Percentiles rank a stretch among this genome's conserved stretches.
phyloP scores from a whole-genome alignment of 1,140 invertebrate genomes.

The Drusus annulatus region DNA sequence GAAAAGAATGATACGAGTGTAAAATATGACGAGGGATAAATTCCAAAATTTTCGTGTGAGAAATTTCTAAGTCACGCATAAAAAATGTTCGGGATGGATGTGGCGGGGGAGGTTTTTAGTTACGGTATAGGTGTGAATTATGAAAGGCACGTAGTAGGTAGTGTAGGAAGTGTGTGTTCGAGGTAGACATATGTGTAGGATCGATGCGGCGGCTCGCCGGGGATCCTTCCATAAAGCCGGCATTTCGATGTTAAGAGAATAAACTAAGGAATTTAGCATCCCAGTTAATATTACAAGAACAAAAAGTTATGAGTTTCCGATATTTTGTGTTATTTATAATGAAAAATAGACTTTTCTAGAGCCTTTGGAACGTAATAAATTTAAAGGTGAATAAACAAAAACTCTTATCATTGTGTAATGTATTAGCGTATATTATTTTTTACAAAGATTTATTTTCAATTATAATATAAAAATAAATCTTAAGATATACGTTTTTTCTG shows the following conservation, averaged over 20 bases:
- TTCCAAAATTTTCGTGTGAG: slow-evolving; percentile 14
- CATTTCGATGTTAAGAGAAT: too few species aligned
- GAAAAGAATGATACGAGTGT: slow-evolving; percentile 26
- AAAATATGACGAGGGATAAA: slow-evolving; percentile 22
- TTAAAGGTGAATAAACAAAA: too few species aligned
- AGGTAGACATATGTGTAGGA: neutral
- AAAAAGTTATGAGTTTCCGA: neutral
- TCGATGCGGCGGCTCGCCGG: neutral
- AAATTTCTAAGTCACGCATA: slow-evolving; percentile 31
- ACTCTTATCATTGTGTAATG: too few species aligned
- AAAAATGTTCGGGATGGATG: slow-evolving; percentile 22
- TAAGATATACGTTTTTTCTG: too few species aligned
- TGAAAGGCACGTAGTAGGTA: slow-evolving; percentile 16
- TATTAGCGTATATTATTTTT: too few species aligned
- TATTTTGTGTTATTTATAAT: too few species aligned
- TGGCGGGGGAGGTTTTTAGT: neutral
- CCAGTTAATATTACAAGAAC: neutral
- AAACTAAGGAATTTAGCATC: slow-evolving; percentile 27
- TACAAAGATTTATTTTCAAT: too few species aligned
- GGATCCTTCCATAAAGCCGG: too few species aligned
- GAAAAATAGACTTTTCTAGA: too few species aligned
- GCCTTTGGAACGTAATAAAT: too few species aligned
- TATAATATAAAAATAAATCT: too few species aligned
- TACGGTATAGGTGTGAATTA: neutral
- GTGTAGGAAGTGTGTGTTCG: neutral